phyloP scores from a whole-genome alignment of 2,797 vertebrate species.

The Triplophysa yarkandensis region DNA sequence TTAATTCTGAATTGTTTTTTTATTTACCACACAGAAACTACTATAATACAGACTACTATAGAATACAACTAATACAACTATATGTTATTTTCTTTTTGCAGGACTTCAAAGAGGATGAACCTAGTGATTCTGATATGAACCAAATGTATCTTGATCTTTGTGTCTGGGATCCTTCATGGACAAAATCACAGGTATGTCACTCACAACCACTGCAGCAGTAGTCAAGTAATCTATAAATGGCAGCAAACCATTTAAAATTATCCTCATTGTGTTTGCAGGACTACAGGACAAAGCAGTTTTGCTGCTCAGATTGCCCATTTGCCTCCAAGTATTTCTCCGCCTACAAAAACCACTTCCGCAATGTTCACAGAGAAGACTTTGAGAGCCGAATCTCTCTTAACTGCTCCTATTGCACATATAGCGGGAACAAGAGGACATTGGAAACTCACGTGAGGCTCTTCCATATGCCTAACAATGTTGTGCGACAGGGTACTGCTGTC shows the following conservation, averaged over 20 bases:
- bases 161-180: slow-evolving; percentile 91
- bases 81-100: slow-evolving; percentile 64
- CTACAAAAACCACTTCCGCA: slow-evolving; percentile 99
- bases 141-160: slow-evolving; percentile 90
- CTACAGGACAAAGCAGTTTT: slow-evolving; percentile 98
- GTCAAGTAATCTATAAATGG: slow-evolving; percentile 30
- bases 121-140: slow-evolving; percentile 92
- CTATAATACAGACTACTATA: no score
- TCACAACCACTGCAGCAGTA: background rate
- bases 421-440: slow-evolving; percentile 93
- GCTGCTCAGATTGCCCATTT: slow-evolving; percentile 96
- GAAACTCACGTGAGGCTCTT: slow-evolving; percentile 98
- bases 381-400: slow-evolving; percentile 94
- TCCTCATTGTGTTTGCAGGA: slow-evolving; percentile 75
- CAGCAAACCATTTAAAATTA: background rate
- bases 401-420: slow-evolving; percentile 97
- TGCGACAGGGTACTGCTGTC: slow-evolving; percentile 69
- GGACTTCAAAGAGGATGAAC: slow-evolving; percentile 96
- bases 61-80: no score
- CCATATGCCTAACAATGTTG: slow-evolving; percentile 85
- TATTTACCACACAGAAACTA: background rate
- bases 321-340: slow-evolving; percentile 98
- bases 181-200: slow-evolving; percentile 91
- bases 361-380: slow-evolving; percentile 94
- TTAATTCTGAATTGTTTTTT: background rate